Evolutionary conservation across 2,113 vertebrate genomes (phyloP).

Genomic region (Pomatostomus ruficeps): DNA sequence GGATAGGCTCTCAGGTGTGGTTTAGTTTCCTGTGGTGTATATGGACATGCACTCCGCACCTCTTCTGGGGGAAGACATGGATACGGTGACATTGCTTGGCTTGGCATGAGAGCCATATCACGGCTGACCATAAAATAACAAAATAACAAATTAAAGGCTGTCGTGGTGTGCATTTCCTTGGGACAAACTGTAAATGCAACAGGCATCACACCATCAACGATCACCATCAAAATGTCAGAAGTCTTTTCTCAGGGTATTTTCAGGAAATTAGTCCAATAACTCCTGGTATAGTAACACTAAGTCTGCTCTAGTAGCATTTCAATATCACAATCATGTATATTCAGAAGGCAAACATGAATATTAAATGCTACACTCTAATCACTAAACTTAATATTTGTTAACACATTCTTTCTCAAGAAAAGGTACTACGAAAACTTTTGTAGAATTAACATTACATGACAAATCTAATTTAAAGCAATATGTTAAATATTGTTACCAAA

Average conservation of each 20-base stretch:
- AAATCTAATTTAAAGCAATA: not conserved
- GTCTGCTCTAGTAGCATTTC: not conserved
- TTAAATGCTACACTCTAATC: not conserved
- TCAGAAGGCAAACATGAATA: not conserved
- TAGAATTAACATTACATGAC: not conserved
- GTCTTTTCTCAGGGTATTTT: not conserved
- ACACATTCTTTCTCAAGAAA: not conserved
- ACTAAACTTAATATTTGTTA: not conserved
- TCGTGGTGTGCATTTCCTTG: not conserved
- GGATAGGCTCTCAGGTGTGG: accelerated
- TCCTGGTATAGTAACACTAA: not conserved
- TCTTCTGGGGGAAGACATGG: accelerated
- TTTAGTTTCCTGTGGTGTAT: accelerated
- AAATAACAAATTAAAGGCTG: not conserved
- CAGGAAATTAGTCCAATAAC: not conserved
- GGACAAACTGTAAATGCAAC: not conserved
- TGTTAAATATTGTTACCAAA: not conserved
- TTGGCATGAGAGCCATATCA: not conserved
- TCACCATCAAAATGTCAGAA: not conserved
- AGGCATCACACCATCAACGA: accelerated
- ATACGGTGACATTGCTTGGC: not conserved
- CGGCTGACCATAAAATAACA: accelerated
- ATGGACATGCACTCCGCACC: accelerated
- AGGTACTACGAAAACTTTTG: not conserved
- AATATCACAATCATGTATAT: not conserved